Conservation (phyloP, 2,797 vertebrate species). For the Vireo griseus region DNA sequence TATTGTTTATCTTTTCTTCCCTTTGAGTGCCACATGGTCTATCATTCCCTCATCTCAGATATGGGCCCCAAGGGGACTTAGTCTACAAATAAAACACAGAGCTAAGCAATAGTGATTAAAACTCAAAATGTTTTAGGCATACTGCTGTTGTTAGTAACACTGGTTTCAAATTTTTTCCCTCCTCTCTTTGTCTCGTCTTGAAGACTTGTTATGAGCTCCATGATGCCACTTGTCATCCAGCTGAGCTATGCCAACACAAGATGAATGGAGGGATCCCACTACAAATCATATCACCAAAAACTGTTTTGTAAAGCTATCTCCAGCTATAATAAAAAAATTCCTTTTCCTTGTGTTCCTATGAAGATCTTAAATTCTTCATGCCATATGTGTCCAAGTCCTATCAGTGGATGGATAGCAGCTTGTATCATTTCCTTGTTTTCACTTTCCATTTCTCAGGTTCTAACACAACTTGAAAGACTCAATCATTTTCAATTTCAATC, state of each 20-base stretch:
- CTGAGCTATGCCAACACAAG: neutral
- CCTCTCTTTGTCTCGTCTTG: neutral
- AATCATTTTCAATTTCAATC: neutral
- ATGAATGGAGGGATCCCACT: neutral
- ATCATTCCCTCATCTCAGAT: neutral
- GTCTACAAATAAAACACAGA: neutral
- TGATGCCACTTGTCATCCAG: neutral
- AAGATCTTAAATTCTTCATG: neutral
- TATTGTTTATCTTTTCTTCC: constrained; percentile 9
- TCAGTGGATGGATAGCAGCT: neutral
- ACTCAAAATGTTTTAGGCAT: neutral
- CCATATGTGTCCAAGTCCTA: neutral
- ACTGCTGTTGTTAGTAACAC: neutral
- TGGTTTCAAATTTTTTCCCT: neutral
- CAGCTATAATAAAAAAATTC: neutral
- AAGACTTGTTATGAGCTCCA: neutral
- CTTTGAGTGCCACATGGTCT: neutral
- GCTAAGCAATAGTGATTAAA: neutral
- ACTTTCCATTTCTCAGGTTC: neutral
- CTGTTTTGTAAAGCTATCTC: neutral
- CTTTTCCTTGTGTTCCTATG: neutral
- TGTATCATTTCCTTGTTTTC: neutral
- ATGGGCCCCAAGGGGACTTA: neutral
- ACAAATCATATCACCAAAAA: neutral
- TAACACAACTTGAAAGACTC: neutral